Conservation (phyloP, 2,797 vertebrate genomes). For the Sebastes cheni region DNA sequence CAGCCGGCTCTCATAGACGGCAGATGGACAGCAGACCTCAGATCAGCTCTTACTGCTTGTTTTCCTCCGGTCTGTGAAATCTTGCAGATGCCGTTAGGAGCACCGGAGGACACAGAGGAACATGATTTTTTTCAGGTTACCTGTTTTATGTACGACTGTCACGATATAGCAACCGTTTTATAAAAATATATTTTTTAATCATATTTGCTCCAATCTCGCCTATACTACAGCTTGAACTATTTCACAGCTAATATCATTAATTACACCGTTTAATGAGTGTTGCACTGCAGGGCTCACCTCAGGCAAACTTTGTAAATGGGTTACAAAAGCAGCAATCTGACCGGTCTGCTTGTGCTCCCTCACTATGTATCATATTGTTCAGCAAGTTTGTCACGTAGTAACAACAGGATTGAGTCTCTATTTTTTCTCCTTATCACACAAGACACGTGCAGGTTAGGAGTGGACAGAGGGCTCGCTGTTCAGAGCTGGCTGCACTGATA, state of each 20-base stretch:
- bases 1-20: no score
- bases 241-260: conserved; percentile 29
- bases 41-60: no score
- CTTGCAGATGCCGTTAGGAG: no score
- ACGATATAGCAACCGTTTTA: fast-evolving
- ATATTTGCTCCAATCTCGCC: no score
- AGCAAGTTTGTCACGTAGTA: conserved; percentile 3
- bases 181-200: no score
- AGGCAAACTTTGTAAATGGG: conserved; percentile 37
- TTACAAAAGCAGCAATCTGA: conserved; percentile 38
- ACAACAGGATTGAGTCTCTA: conserved; percentile 6
- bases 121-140: no score
- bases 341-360: not conserved
- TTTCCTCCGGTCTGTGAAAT: no score
- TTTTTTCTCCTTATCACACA: conserved; percentile 17
- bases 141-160: fast-evolving
- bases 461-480: not conserved
- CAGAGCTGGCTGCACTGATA: conserved; percentile 20
- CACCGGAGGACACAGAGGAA: no score
- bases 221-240: not conserved
- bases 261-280: conserved; percentile 34
- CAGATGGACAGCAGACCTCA: no score
- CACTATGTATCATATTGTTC: not conserved
- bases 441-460: conserved; percentile 1
- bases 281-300: conserved; percentile 12